Evolutionary conservation across 1,140 invertebrate genomes (phyloP).

Genomic region (Drosophila sturtevanti): DNA sequence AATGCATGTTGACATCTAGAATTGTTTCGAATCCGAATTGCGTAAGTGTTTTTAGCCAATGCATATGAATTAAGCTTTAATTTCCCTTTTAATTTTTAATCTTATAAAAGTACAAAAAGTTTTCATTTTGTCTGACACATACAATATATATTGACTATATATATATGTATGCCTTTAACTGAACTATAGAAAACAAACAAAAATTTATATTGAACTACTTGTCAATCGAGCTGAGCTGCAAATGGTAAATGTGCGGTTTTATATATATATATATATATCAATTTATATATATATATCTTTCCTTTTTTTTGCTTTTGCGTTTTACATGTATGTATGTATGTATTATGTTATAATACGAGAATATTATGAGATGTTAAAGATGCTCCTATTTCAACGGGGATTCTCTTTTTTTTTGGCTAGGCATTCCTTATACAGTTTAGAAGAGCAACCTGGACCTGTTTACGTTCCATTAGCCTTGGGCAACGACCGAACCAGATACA

Average conservation of each 20-base stretch:
- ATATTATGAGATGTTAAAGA: slow-evolving; percentile 32
- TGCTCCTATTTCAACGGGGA: slow-evolving; percentile 38
- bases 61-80: slow-evolving; percentile 58
- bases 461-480: slow-evolving; percentile 87
- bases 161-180: slow-evolving; percentile 49
- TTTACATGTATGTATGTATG: slow-evolving; percentile 23
- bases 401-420: slow-evolving; percentile 13
- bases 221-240: slow-evolving; percentile 46
- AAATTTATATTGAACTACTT: slow-evolving; percentile 54
- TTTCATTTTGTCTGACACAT: slow-evolving; percentile 41
- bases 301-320: neutral
- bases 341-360: slow-evolving; percentile 64
- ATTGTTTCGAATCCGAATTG: slow-evolving; percentile 51
- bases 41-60: slow-evolving; percentile 50
- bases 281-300: slow-evolving; percentile 43
- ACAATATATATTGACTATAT: slow-evolving; percentile 47
- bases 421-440: neutral
- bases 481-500: slow-evolving; percentile 94
- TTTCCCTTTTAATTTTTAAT: slow-evolving; percentile 61
- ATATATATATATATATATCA: slow-evolving; percentile 36
- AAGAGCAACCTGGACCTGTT: slow-evolving; percentile 17
- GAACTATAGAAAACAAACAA: slow-evolving; percentile 34
- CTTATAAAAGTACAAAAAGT: slow-evolving; percentile 79
- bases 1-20: slow-evolving; percentile 74
- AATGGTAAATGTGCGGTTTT: slow-evolving; percentile 13